Evolutionary conservation across 2,888 invertebrate genomes (phyloP).

Genomic region (Anoncus sp.): DNA sequence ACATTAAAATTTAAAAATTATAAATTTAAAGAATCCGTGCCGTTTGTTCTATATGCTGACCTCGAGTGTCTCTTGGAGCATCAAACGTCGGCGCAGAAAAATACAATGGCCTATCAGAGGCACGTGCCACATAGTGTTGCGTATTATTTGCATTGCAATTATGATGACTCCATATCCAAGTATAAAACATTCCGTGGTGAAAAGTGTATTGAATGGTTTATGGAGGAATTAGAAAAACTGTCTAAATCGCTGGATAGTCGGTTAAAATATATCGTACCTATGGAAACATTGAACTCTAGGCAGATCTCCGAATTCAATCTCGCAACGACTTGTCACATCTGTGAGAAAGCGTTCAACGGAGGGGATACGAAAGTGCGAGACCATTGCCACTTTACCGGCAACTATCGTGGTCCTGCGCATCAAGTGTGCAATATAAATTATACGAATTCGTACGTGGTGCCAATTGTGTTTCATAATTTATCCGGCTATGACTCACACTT

Average conservation of each 20-base stretch:
- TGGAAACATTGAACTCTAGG: too few relatives aligned
- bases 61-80: slow-evolving; percentile 30
- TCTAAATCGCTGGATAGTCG: neutral
- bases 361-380: neutral
- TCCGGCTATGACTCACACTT: too few relatives aligned
- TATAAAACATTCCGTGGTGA: neutral
- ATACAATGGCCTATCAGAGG: neutral
- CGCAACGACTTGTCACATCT: too few relatives aligned
- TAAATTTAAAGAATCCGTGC: slow-evolving; percentile 18
- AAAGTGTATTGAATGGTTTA: slow-evolving; percentile 22
- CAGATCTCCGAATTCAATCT: too few relatives aligned
- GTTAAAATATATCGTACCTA: neutral
- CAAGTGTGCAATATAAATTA: too few relatives aligned
- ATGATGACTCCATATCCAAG: neutral
- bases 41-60: slow-evolving; percentile 39
- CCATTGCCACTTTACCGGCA: neutral
- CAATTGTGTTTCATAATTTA: too few relatives aligned
- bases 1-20: slow-evolving; percentile 35
- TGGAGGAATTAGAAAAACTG: slow-evolving; percentile 7
- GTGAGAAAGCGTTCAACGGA: neutral
- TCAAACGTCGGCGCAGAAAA: neutral
- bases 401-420: too few relatives aligned
- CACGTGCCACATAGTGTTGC: slow-evolving; percentile 23
- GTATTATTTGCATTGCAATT: slow-evolving; percentile 18
- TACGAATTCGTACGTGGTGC: too few relatives aligned